A percentile compares a stretch with the other conserved stretches of the same genome.
Evolutionary conservation across 2,888 invertebrate species (phyloP).

Genomic region (Ophion costatus): DNA sequence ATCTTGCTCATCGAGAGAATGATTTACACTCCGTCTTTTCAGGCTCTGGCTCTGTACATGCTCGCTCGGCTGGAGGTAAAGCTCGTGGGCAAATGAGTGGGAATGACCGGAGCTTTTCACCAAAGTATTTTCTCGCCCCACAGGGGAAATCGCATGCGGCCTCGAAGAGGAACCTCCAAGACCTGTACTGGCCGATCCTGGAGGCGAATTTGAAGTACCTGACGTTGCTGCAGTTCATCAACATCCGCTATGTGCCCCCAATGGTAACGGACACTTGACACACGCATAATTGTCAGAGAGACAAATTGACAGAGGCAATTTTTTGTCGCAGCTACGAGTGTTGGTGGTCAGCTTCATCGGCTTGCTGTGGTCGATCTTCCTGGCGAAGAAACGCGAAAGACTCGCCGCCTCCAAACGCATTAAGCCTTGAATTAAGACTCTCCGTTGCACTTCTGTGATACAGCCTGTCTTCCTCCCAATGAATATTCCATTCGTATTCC

Average conservation of each 20-base stretch:
- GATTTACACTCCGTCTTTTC: constrained; percentile 89
- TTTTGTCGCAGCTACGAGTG: constrained; percentile 88
- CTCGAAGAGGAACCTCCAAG: constrained; percentile 87
- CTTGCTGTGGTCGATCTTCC: constrained; percentile 91
- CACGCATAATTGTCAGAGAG: neutral
- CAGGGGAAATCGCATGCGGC: constrained; percentile 88
- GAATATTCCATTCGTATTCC: constrained; percentile 1
- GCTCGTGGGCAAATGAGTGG: neutral
- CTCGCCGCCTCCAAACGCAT: constrained; percentile 69
- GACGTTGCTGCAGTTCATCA: constrained; percentile 90
- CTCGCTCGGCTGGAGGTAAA: constrained; percentile 89
- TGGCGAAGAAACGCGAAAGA: constrained; percentile 88
- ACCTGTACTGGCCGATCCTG: constrained; percentile 88
- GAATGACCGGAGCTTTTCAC: neutral
- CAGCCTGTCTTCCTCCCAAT: constrained; percentile 48
- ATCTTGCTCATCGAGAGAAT: constrained; percentile 89
- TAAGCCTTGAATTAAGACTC: constrained; percentile 35
- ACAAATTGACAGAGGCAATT: neutral
- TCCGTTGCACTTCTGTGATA: neutral
- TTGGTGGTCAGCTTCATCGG: constrained; percentile 90
- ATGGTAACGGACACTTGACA: constrained; percentile 86
- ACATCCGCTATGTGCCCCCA: constrained; percentile 90
- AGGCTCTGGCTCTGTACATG: constrained; percentile 90
- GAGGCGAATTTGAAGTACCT: constrained; percentile 91
- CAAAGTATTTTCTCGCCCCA: neutral